Conservation (phyloP, 2,113 vertebrate genomes). For the Esox niger region DNA sequence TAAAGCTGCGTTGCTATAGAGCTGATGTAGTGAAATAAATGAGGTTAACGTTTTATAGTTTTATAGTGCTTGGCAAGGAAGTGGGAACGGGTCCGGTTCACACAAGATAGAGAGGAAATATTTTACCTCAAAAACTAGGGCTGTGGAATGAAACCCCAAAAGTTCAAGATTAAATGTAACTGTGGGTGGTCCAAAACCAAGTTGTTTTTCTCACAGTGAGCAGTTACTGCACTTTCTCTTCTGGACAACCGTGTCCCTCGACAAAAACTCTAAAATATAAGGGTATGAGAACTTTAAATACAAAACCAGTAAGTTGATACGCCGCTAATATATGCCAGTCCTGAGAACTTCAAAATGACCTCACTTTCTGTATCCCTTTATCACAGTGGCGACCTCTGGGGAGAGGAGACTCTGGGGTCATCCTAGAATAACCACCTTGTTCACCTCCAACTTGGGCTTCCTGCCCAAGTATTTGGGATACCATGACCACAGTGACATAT, state of each 20-base stretch:
- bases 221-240: neutral
- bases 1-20: neutral
- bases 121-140: neutral
- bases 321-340: neutral
- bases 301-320: constrained; percentile 8
- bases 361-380: neutral
- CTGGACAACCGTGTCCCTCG: constrained; percentile 19
- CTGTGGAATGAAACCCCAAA: constrained; percentile 11
- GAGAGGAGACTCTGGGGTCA: constrained; percentile 3
- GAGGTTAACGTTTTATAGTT: constrained; percentile 25
- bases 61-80: constrained; percentile 16
- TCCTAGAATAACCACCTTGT: constrained; percentile 28
- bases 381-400: constrained; percentile 3
- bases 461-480: constrained; percentile 19
- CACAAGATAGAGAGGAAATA: constrained; percentile 5
- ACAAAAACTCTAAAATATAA: constrained; percentile 18
- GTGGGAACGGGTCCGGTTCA: constrained; percentile 22
- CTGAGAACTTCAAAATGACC: constrained; percentile 11
- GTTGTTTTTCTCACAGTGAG: constrained; percentile 13
- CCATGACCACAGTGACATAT: constrained; percentile 40
- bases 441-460: constrained; percentile 20
- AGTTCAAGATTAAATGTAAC: constrained; percentile 5
- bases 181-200: constrained; percentile 35
- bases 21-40: neutral
- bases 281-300: constrained; percentile 30